These are phyloP conservation scores for Tridacna gigas DNA, from an alignment of 2,888 invertebrate species.

Conservation along the genomic window DNA sequence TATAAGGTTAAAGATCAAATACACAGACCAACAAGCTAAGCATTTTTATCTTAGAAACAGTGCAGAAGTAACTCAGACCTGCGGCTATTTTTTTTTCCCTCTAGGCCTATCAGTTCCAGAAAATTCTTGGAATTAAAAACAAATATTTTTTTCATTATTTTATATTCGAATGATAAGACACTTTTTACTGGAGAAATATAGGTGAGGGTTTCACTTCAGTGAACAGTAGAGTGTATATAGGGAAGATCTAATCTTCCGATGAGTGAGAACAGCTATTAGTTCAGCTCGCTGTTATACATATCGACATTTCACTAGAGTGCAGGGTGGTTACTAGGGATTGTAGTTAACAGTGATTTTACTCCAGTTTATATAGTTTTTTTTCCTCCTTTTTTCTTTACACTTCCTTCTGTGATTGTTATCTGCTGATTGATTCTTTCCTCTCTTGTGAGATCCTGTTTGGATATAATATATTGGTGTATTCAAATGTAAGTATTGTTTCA, in stretches of 20 bases:
- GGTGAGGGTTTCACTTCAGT: slow-evolving; percentile 27
- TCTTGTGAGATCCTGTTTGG: slow-evolving; percentile 12
- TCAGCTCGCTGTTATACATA: slow-evolving; percentile 41
- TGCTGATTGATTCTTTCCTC: slow-evolving; percentile 1
- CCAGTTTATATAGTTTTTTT: slow-evolving; percentile 26
- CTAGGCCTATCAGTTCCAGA: no score
- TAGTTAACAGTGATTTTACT: slow-evolving; percentile 17
- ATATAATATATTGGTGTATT: slow-evolving; percentile 2
- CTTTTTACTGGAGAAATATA: background rate
- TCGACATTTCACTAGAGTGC: slow-evolving; percentile 40
- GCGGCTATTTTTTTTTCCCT: no score
- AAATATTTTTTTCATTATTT: no score
- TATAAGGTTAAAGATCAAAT: no score
- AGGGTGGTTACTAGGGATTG: slow-evolving; percentile 49
- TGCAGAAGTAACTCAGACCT: no score
- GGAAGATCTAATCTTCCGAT: slow-evolving; percentile 49
- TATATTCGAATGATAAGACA: no score
- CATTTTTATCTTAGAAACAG: no score
- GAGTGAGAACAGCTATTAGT: slow-evolving; percentile 48
- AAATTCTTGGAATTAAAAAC: no score
- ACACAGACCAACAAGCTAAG: no score
- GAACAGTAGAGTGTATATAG: slow-evolving; percentile 30
- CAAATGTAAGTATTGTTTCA: slow-evolving; percentile 8
- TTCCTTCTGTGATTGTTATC: slow-evolving; percentile 14
- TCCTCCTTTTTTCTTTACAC: slow-evolving; percentile 34